Percentiles rank a stretch among this genome's conserved stretches.
These are phyloP conservation scores for Tanypteryx hageni DNA, from an alignment of 2,888 invertebrate species.

Conservation along the genomic window DNA sequence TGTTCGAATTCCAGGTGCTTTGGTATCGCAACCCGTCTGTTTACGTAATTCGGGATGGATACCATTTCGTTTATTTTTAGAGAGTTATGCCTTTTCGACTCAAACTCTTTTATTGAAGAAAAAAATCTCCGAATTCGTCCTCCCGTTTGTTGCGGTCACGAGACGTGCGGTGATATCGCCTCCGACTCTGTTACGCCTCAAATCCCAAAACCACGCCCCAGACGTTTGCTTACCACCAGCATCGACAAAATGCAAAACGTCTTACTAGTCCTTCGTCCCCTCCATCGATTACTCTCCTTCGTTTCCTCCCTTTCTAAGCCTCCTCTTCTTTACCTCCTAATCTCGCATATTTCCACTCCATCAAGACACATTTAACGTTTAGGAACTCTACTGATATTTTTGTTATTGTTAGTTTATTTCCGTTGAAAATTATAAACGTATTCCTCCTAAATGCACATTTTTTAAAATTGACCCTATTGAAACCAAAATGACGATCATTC, in stretches of 20 bases:
- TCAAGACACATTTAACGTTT: too few relatives aligned
- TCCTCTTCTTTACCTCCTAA: not conserved
- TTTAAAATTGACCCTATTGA: too few relatives aligned
- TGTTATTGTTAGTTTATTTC: too few relatives aligned
- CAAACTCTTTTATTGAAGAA: not conserved
- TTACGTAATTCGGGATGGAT: not conserved
- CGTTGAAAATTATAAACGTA: too few relatives aligned
- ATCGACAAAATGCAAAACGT: not conserved
- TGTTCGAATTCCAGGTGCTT: too few relatives aligned
- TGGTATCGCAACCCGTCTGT: not conserved
- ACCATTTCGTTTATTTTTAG: not conserved
- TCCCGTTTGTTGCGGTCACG: not conserved
- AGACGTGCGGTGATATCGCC: not conserved
- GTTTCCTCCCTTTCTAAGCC: not conserved
- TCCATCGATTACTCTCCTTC: not conserved
- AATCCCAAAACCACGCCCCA: not conserved
- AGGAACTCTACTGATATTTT: too few relatives aligned
- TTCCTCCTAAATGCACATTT: too few relatives aligned
- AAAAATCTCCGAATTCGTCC: not conserved
- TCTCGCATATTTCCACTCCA: too few relatives aligned
- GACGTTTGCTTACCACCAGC: not conserved
- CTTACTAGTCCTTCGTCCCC: not conserved
- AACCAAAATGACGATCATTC: too few relatives aligned
- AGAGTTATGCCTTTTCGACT: not conserved
- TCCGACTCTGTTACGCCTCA: not conserved